These are phyloP conservation scores for Thripadectes ignobilis DNA, from an alignment of 2,797 vertebrate genomes.

Conservation along the genomic window DNA sequence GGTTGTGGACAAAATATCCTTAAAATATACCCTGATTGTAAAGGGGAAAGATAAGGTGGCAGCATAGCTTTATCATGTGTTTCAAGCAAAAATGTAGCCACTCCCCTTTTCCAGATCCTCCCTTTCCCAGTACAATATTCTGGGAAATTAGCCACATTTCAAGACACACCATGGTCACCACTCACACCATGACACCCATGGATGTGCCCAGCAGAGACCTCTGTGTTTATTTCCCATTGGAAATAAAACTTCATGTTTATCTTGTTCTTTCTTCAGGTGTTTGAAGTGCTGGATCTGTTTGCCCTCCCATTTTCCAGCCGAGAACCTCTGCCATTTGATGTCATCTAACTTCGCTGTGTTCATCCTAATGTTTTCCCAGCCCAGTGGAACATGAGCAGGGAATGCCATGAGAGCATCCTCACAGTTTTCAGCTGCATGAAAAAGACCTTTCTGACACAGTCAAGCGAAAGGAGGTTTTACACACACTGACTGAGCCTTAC, in stretches of 20 bases:
- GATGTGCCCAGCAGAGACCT: background rate
- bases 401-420: background rate
- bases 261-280: background rate
- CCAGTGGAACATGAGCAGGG: background rate
- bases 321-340: background rate
- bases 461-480: background rate
- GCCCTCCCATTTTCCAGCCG: background rate
- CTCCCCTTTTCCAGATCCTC: background rate
- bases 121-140: background rate
- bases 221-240: background rate
- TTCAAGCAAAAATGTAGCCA: background rate
- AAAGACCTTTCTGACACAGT: background rate
- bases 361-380: background rate
- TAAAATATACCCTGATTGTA: background rate
- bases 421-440: background rate
- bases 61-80: rapidly evolving
- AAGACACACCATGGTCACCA: background rate
- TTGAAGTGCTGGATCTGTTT: background rate
- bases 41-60: background rate
- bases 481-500: background rate
- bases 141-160: background rate
- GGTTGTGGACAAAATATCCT: background rate
- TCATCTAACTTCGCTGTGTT: background rate
- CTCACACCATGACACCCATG: background rate
- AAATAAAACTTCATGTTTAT: background rate